phyloP scores from a whole-genome alignment of 1,140 invertebrate genomes.

The Theocolax elegans region DNA sequence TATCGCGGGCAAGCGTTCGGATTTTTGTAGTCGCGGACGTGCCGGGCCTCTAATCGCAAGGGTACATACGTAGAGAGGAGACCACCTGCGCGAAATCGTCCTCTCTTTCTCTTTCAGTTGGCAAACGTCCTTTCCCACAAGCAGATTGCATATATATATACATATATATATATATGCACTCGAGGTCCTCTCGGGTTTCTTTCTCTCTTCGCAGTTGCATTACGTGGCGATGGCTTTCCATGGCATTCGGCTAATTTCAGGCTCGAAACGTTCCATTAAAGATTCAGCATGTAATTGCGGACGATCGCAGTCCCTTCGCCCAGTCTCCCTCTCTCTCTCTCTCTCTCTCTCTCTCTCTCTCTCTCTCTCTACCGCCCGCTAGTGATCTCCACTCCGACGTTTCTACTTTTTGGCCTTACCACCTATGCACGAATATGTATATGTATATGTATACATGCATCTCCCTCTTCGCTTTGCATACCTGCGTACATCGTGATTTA shows the following conservation, averaged over 20 bases:
- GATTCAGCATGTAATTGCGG: constrained; percentile 69
- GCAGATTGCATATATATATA: too few relatives aligned
- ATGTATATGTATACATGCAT: neutral
- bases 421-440: neutral
- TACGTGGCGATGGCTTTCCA: constrained; percentile 63
- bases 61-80: neutral
- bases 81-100: neutral
- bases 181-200: too few relatives aligned
- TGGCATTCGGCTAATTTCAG: constrained; percentile 66
- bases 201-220: too few relatives aligned
- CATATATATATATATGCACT: too few relatives aligned
- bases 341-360: neutral
- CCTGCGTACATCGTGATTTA: too few relatives aligned
- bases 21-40: neutral
- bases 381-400: too few relatives aligned
- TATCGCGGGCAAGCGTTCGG: too few relatives aligned
- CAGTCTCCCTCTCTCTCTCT: constrained; percentile 18
- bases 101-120: constrained; percentile 3
- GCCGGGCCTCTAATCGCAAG: constrained; percentile 1
- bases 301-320: constrained; percentile 55
- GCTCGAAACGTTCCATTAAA: constrained; percentile 67
- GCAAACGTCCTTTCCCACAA: too few relatives aligned
- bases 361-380: neutral
- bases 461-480: too few relatives aligned
- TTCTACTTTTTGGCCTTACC: too few relatives aligned